A percentile compares a stretch with the other conserved stretches of the same genome.
phyloP scores from a whole-genome alignment of 1,140 invertebrate species.

The Schlechtendalia chinensis region DNA sequence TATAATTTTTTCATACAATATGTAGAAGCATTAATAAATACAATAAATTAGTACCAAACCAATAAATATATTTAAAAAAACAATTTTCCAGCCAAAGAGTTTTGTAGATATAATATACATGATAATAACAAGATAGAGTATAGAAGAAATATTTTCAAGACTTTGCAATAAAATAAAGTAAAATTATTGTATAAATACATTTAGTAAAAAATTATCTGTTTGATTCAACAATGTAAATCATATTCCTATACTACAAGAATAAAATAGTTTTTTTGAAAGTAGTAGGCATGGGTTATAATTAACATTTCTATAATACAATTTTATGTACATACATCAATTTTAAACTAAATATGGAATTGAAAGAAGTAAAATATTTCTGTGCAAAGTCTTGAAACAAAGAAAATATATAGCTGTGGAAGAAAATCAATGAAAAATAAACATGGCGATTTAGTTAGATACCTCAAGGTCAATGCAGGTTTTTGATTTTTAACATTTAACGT shows the following conservation, averaged over 20 bases:
- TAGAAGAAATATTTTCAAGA: not conserved
- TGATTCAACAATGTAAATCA: too few relatives aligned
- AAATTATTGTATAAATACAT: not conserved
- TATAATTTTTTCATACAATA: not conserved
- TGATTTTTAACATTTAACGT: constrained; percentile 34
- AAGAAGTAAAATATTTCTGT: not conserved
- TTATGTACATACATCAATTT: too few relatives aligned
- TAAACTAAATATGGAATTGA: not conserved
- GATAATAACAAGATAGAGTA: not conserved
- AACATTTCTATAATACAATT: too few relatives aligned
- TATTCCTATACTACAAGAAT: too few relatives aligned
- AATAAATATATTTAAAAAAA: not conserved
- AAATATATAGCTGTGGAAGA: not conserved
- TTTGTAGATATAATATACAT: not conserved
- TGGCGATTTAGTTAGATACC: constrained; percentile 29
- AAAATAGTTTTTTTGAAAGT: too few relatives aligned
- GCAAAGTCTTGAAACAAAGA: not conserved
- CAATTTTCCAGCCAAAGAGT: not conserved
- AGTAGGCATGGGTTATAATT: too few relatives aligned
- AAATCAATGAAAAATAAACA: not conserved
- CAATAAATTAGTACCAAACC: not conserved
- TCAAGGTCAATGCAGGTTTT: constrained; percentile 42
- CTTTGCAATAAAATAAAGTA: not conserved
- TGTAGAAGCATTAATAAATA: not conserved
- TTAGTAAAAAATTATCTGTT: not conserved